Percentiles rank a stretch among this genome's conserved stretches.
Evolutionary conservation across 2,888 invertebrate species (phyloP).

Genomic region (Serrognathus titanus): DNA sequence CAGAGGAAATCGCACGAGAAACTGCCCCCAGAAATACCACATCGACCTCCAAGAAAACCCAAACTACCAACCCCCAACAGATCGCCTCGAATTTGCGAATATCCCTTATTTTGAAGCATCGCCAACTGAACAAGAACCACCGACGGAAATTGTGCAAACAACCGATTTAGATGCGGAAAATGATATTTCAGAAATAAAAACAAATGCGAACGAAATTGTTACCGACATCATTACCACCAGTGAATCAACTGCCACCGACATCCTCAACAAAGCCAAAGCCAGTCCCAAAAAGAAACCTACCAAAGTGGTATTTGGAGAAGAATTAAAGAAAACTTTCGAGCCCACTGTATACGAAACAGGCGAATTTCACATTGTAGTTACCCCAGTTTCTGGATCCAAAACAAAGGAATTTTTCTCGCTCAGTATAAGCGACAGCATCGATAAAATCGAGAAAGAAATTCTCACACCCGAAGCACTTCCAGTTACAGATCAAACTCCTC

Average conservation of each 20-base stretch:
- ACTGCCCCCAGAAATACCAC: slow-evolving; percentile 27
- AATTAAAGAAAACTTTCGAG: slow-evolving; percentile 38
- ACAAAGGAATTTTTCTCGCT: slow-evolving; percentile 38
- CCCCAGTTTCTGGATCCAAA: slow-evolving; percentile 36
- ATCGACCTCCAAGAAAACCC: slow-evolving; percentile 38
- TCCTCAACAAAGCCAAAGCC: slow-evolving; percentile 10
- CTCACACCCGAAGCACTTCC: slow-evolving; percentile 31
- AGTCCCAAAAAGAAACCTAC: slow-evolving; percentile 16
- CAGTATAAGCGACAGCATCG: slow-evolving; percentile 35
- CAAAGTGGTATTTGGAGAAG: slow-evolving; percentile 36
- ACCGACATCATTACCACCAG: slow-evolving; percentile 22
- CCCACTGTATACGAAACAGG: slow-evolving; percentile 40
- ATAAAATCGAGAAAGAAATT: slow-evolving; percentile 35
- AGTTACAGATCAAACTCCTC: slow-evolving; percentile 26
- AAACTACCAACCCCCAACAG: slow-evolving; percentile 40
- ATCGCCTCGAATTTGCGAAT: slow-evolving; percentile 35
- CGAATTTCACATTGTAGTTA: slow-evolving; percentile 40
- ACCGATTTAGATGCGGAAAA: slow-evolving; percentile 18
- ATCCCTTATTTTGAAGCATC: slow-evolving; percentile 43
- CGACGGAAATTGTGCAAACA: slow-evolving; percentile 4
- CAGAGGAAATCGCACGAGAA: slow-evolving; percentile 11
- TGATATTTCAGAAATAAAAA: slow-evolving; percentile 25
- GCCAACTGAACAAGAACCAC: slow-evolving; percentile 25
- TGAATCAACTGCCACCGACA: slow-evolving; percentile 20
- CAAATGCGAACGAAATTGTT: slow-evolving; percentile 30